Evolutionary conservation across 2,113 vertebrate genomes (phyloP).

Genomic region (Asarcornis scutulata): DNA sequence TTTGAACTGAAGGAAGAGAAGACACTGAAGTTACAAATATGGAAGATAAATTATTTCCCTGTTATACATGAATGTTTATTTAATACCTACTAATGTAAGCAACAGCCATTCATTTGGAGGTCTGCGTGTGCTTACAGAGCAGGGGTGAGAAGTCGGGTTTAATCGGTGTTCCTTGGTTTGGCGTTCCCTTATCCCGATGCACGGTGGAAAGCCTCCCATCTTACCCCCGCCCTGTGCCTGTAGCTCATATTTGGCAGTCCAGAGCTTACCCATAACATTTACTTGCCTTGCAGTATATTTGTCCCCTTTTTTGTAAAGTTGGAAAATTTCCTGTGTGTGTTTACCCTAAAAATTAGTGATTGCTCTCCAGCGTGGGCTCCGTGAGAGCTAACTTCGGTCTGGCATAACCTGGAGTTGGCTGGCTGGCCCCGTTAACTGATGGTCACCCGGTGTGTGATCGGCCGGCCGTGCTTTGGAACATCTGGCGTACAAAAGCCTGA

Average conservation of each 20-base stretch:
- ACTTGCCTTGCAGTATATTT: not conserved
- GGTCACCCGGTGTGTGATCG: not conserved
- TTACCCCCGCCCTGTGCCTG: not conserved
- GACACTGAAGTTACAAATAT: not conserved
- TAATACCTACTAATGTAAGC: not conserved
- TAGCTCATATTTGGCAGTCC: not conserved
- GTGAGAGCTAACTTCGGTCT: not conserved
- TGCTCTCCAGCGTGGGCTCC: not conserved
- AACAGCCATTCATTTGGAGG: not conserved
- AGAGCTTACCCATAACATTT: not conserved
- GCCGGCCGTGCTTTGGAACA: not conserved
- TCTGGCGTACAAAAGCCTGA: not conserved
- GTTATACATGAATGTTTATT: not conserved
- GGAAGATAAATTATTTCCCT: not conserved
- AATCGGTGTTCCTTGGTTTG: not conserved
- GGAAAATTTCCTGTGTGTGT: not conserved
- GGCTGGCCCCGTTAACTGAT: not conserved
- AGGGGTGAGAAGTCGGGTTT: not conserved
- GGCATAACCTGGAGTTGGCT: not conserved
- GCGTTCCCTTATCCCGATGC: not conserved
- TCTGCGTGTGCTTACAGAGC: not conserved
- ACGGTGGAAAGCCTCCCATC: not conserved
- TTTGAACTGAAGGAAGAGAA: not conserved
- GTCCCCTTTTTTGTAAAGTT: not conserved
- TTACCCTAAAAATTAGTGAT: not conserved